Evolutionary conservation across 2,888 invertebrate genomes (phyloP), one percentile per base, ranked within the genome.

Genomic region (Aplocera efformata): DNA sequence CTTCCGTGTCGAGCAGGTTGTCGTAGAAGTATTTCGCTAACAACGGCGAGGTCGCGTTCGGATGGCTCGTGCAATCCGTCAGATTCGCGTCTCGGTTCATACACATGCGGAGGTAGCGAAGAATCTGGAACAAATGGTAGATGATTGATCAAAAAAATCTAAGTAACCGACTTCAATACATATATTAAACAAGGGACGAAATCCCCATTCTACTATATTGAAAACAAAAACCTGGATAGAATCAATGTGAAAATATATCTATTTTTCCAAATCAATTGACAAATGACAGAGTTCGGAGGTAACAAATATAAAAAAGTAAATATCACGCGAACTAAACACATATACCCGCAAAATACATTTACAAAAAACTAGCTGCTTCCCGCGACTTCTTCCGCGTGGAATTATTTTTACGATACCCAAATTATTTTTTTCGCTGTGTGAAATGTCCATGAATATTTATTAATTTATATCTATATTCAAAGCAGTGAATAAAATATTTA

Each of bases 21-120:
- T 85, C 75, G 33, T 68, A 66, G 50, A 95, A 88, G 61, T 93
- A 92, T 51, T 89, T 82, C 13, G 92, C 90, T 7, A 96, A 90
- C 3, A 92, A 77, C 3, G 93, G 93, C 0, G 93, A 91, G 56
- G 82, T 89, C 60, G 88, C 92, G 69, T 88, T 92, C 7, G 91
- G 93, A 71, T 92, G 93, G 60, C 84, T 90, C 17, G 84, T 74
- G 67, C 81, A 79, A 73, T 89, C 75, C 61, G 79, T 66, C 50
- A 89, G 51, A 38, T 89, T 72, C 65, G 90, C 77, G 60, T 91
- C 84, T 76, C 90, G 78, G 65, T 94, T 92, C 30, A 97, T 81
- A 59, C 96, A 96, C 71, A 94, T 89, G 4, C 96, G 90, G 53
- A 96, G 80, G 75, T 96, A 97, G 10, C 93, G 89, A 10, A 97